Evolutionary conservation across 2,113 vertebrate genomes (phyloP), one percentile per base, ranked within the genome.

Genomic region (Pomatorhinus ruficollis): DNA sequence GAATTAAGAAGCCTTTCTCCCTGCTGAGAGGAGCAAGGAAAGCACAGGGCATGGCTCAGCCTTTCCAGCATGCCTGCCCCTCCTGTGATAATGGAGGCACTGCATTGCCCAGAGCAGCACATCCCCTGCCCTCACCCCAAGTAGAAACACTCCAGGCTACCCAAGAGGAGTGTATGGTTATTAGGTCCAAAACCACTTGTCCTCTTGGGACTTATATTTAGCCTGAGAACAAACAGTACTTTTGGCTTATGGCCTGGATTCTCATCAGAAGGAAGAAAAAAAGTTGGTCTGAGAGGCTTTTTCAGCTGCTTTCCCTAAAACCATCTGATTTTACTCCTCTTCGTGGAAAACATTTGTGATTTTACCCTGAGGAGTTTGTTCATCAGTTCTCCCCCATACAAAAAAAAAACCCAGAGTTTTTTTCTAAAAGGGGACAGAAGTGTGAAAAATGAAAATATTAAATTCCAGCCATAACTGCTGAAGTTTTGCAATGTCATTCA

Each of bases 401-500:
- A 24, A 59, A 81, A 68, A 50, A 27, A 17, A 8, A 0, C 10
- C 5, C 20, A 39, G 27, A 4, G 0, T 0, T 5, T 80, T 89
- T 89, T 83, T 53, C n/a, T 60, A 15, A 72, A 69, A 72, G n/a
- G 18, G 3, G 49, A 56, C 6, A 68, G 56, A 89, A 89, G 39
- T 35, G 30, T 74, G 60, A 20, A 59, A 64, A 90, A 17, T 19
- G 3, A 87, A 80, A 82, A 60, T 76, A 93, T 90, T 97, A 93
- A 15, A 54, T 97, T 95, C 86, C 87, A 83, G 28, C 79, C 87
- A 47, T 80, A 86, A 97, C 87, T 94, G 47, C 28, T 72, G 83
- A 65, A 94, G 27, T 85, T 98, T 97, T 95, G 64, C 90, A 93
- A 18, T 28, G 44, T 76, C 57, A 57, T 89, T 93, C 6, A 54